Conservation (phyloP, 2,888 invertebrate genomes). For the Lepidocyrtoides sp. region DNA sequence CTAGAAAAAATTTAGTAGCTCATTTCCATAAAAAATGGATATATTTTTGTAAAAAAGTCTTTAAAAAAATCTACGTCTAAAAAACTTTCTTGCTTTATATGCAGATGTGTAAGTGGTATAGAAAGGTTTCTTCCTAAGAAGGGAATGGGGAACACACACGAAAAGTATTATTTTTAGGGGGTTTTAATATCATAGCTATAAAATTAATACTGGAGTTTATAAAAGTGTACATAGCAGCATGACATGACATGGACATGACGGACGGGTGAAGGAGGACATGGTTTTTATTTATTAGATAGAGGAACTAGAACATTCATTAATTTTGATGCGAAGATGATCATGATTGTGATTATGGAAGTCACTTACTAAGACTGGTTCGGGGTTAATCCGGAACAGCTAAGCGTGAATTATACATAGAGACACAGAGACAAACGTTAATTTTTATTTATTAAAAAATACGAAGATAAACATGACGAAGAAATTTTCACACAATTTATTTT, state of each 20-base stretch:
- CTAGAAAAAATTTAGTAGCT: slow-evolving; percentile 43
- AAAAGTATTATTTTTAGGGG: neutral
- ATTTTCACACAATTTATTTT: slow-evolving; percentile 44
- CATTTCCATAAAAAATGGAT: slow-evolving; percentile 43
- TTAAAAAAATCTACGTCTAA: neutral
- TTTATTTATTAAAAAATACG: slow-evolving; percentile 59
- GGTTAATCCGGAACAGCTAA: slow-evolving; percentile 99
- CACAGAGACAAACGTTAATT: slow-evolving; percentile 77
- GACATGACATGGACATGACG: slow-evolving; percentile 59
- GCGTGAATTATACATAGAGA: slow-evolving; percentile 74
- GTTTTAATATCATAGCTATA: slow-evolving; percentile 13
- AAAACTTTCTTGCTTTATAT: neutral
- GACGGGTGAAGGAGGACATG: slow-evolving; percentile 17
- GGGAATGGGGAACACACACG: slow-evolving; percentile 12
- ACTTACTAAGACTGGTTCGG: slow-evolving; percentile 99
- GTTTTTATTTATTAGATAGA: slow-evolving; percentile 35
- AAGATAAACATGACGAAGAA: slow-evolving; percentile 53
- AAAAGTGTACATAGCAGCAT: slow-evolving; percentile 28
- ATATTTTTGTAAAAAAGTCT: neutral
- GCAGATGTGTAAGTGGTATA: slow-evolving; percentile 20
- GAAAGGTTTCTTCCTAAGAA: neutral
- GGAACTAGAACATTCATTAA: slow-evolving; percentile 85
- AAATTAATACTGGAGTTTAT: slow-evolving; percentile 17
- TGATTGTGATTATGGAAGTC: slow-evolving; percentile 87
- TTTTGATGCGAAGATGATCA: slow-evolving; percentile 72